These are phyloP conservation scores for Eurois occulta DNA, from an alignment of 2,888 invertebrate genomes.

Conservation along the genomic window DNA sequence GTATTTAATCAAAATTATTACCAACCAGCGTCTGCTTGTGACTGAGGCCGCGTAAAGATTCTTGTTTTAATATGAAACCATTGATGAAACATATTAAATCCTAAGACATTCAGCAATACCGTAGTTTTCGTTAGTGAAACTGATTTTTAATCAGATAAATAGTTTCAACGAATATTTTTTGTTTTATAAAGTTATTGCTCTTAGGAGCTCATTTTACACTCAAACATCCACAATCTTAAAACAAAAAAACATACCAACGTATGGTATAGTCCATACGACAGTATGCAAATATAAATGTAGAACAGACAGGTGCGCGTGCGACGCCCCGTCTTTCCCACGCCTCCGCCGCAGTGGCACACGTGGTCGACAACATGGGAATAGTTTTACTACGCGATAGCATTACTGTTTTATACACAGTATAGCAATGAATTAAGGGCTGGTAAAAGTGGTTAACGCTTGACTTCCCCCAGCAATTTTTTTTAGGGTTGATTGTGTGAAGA, in stretches of 20 bases:
- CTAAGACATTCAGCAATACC: background rate
- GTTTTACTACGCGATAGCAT: background rate
- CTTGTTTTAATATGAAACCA: no score
- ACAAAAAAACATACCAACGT: background rate
- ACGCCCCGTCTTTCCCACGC: constrained; percentile 59
- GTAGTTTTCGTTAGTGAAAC: background rate
- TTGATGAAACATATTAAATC: background rate
- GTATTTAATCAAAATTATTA: background rate
- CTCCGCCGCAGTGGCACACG: constrained; percentile 31
- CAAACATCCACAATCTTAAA: background rate
- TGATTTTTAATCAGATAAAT: background rate
- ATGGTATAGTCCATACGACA: background rate
- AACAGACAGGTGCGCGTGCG: constrained; percentile 55
- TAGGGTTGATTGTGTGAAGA: constrained; percentile 8
- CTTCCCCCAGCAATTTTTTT: constrained; percentile 1
- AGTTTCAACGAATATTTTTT: background rate
- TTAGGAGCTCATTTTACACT: background rate
- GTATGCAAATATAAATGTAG: constrained; percentile 58
- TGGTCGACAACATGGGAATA: constrained; percentile 44
- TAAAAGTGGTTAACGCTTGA: constrained; percentile 11
- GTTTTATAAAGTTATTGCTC: background rate
- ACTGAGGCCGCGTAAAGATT: background rate
- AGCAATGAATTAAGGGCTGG: constrained; percentile 26
- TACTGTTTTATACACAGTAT: constrained; percentile 38
- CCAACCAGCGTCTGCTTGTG: background rate